Evolutionary conservation across 2,888 invertebrate genomes (phyloP), one percentile per base, ranked within the genome.

Genomic region (Gibbula magus): DNA sequence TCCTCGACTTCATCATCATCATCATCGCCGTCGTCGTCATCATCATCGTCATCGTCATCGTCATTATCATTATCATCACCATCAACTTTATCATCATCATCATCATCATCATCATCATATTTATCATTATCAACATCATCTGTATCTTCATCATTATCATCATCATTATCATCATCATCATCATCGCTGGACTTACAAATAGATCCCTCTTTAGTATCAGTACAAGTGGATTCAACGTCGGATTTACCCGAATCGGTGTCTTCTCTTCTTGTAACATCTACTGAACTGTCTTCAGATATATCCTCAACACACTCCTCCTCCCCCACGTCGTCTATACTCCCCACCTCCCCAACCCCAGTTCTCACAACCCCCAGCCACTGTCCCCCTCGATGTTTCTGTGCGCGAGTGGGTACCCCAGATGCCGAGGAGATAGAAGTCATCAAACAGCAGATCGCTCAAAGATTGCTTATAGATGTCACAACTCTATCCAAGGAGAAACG

Each of bases 101-200:
- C 56, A 35, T 39, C 1, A 53, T 20, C n/a, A 29, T 73, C 74
- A 53, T 73, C 78, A 73, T 45, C 32, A 35, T 74, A 70, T 53
- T 66, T 54, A 45, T 78, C 78, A 53, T 67, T 53, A 45, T 53
- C 73, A 78, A 52, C 73, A 29, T 78, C 67, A 70, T 67, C 78
- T 67, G 67, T 70, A 66, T 77, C 67, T 10, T 77, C 77, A 77
- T 77, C 77, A 61, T 66, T 22, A 39, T 66, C 77, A 67, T 61
- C 39, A 39, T 61, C 66, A 67, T 20, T 45, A 1, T 61, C 77
- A 51, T 18, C 77, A 29, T 77, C 77, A 54, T 66, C 20, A 32
- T 39, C 39, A 29, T n/a, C n/a, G n/a, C n/a, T n/a, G n/a, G n/a
- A n/a, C n/a, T n/a, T n/a, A 45, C 45, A 45, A 8, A 35, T 35